Evolutionary conservation across 2,797 vertebrate genomes (phyloP).

Genomic region (Zalophus californianus): DNA sequence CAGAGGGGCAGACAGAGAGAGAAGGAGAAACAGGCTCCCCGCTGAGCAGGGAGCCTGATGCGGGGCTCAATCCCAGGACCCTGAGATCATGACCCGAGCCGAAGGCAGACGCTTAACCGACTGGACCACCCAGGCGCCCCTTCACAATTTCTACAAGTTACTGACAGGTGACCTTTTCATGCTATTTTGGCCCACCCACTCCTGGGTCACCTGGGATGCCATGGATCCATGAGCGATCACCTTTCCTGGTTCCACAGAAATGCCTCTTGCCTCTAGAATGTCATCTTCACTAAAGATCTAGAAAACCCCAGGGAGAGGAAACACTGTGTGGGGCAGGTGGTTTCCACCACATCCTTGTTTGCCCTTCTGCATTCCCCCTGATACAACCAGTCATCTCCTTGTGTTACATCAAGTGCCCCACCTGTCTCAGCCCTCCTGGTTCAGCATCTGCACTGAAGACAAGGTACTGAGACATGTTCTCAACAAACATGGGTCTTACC

Average conservation of each 20-base stretch:
- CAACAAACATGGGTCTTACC: not conserved
- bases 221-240: not conserved
- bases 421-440: no score
- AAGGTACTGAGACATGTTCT: not conserved
- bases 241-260: not conserved
- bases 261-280: not conserved
- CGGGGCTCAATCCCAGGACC: no score
- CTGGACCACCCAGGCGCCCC: no score
- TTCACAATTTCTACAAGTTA: not conserved
- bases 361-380: rapidly evolving
- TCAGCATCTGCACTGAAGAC: not conserved
- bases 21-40: no score
- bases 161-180: not conserved
- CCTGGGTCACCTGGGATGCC: not conserved
- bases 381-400: not conserved
- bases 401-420: not conserved
- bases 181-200: not conserved
- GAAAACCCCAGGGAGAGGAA: not conserved
- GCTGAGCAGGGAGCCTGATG: no score
- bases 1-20: no score
- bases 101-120: no score
- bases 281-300: not conserved
- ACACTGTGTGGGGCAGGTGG: rapidly evolving
- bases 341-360: not conserved
- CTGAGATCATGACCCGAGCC: no score